phyloP scores from a whole-genome alignment of 2,113 vertebrate species.

The Aviceda subcristata region DNA sequence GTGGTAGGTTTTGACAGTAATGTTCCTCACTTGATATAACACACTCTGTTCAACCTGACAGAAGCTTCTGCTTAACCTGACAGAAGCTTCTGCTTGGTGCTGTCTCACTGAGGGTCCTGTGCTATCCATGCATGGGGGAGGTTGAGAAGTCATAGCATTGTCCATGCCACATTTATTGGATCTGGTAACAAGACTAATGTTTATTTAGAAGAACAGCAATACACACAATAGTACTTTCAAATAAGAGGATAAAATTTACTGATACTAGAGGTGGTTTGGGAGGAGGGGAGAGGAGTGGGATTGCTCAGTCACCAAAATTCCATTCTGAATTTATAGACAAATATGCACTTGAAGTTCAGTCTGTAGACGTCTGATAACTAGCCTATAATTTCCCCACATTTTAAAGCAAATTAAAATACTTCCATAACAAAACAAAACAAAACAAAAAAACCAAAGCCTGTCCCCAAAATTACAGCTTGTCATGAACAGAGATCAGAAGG shows the following conservation, averaged over 20 bases:
- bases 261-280: background rate
- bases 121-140: background rate
- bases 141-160: background rate
- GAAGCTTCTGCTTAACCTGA: constrained; percentile 18
- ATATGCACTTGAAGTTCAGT: background rate
- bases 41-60: constrained; percentile 29
- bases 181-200: background rate
- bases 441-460: background rate
- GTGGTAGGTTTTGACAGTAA: constrained; percentile 75
- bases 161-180: background rate
- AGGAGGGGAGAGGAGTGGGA: background rate
- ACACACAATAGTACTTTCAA: background rate
- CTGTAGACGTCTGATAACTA: background rate
- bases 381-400: background rate
- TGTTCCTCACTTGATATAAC: constrained; percentile 67
- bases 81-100: background rate
- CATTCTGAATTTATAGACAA: background rate
- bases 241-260: background rate
- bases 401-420: background rate
- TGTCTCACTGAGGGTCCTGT: background rate
- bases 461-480: background rate
- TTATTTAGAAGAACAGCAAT: background rate
- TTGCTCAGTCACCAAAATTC: background rate
- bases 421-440: background rate
- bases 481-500: background rate